Evolutionary conservation across 1,140 invertebrate species (phyloP), one percentile per base, ranked within the genome.

Genomic region (Hylaeus volcanicus): DNA sequence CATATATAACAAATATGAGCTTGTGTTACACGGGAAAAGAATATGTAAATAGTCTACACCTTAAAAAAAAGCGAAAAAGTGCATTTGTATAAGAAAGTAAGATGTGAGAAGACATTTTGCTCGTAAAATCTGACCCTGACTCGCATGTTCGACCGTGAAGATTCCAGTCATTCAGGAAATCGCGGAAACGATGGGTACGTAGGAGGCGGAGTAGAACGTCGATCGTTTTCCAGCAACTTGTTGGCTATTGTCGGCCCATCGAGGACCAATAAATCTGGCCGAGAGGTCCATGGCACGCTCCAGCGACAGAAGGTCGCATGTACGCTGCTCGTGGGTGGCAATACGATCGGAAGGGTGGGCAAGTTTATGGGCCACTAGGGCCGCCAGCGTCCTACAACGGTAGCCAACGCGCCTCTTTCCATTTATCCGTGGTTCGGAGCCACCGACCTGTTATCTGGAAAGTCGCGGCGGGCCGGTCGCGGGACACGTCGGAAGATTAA

Each of bases 401-500:
- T 56, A 41, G 55, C 39, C 81, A 2, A 37, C 6, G 51, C 71
- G 76, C 68, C 81, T 74, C 48, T 71, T 55, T 76, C 79, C 77
- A 84, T 86, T 86, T 78, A 74, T 86, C 84, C 63, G 37, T 37
- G 14, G 55, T 82, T 71, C 73, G 55, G 9, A 6, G 53, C 72
- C 56, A 39, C 69, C 26, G 76, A 43, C 51, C 51, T 74, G 51
- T 74, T 81, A 74, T 77, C 61, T 81, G 61, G 81, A 88, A 87
- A 87, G 82, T 87, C 89, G 84, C 61, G 73, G 53, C 75, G 79
- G 77, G 58, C 74, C 75, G 87, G 85, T 84, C 86, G 81, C 80
- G 74, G 84, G 79, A 86, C 87, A 86, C 84, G 88, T 81, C 87
- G 92, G 92, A 94, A 94, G 94, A 94, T 94, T 93, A 94, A 94